Evolutionary conservation across 2,113 vertebrate genomes (phyloP).

Genomic region (Podarcis raffonei): DNA sequence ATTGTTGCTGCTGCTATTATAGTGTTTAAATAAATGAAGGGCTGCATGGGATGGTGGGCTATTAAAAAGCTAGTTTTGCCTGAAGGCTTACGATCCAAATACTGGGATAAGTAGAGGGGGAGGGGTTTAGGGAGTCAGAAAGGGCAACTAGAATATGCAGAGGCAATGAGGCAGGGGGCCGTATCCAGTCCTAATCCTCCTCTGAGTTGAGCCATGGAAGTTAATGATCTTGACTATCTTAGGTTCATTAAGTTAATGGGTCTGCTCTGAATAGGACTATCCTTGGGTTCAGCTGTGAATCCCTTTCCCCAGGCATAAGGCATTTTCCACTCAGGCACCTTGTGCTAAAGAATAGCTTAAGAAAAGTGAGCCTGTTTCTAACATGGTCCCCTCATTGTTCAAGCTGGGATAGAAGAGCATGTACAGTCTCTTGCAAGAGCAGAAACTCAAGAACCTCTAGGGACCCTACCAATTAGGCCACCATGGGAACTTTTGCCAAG

Average conservation of each 20-base stretch:
- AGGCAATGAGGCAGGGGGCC: not conserved
- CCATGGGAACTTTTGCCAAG: too few relatives aligned
- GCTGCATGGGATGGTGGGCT: not conserved
- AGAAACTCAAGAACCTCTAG: not conserved
- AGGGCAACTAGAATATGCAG: not conserved
- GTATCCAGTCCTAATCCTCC: too few relatives aligned
- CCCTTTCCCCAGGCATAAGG: not conserved
- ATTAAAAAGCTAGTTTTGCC: not conserved
- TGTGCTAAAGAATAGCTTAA: not conserved
- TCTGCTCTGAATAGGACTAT: too few relatives aligned
- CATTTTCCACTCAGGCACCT: not conserved
- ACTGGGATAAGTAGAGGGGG: not conserved
- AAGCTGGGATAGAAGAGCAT: not conserved
- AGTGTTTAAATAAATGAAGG: not conserved
- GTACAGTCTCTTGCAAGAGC: not conserved
- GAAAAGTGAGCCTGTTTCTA: too few relatives aligned
- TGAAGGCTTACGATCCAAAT: not conserved
- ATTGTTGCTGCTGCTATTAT: not conserved
- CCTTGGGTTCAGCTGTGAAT: not conserved
- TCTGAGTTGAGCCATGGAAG: too few relatives aligned
- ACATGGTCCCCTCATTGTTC: not conserved
- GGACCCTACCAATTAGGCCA: not conserved
- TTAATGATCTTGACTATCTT: too few relatives aligned
- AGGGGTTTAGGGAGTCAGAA: not conserved
- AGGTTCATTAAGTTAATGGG: too few relatives aligned